These are phyloP conservation scores for Lepidurus arcticus DNA, from an alignment of 1,140 invertebrate species.

Conservation along the genomic window DNA sequence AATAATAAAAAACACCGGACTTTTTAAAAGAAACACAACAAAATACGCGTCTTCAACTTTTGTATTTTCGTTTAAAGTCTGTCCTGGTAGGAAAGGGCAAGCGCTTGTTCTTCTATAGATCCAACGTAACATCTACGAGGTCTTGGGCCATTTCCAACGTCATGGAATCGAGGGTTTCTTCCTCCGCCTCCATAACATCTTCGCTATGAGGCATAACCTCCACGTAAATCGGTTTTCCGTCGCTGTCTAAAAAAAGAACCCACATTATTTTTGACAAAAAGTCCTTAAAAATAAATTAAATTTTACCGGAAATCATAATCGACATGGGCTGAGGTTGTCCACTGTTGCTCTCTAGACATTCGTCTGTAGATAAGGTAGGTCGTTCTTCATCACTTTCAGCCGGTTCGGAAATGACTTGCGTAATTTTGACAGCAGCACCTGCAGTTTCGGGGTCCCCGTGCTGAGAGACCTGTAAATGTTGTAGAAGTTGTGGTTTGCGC, in stretches of 20 bases:
- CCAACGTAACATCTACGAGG: neutral
- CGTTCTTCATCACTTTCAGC: neutral
- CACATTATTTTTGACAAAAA: neutral
- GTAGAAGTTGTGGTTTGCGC: conserved; percentile 69
- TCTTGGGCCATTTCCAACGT: neutral
- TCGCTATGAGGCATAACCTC: neutral
- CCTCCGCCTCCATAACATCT: neutral
- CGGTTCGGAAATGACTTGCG: conserved; percentile 16
- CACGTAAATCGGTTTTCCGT: neutral
- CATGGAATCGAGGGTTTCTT: conserved; percentile 12
- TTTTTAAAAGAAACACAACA: neutral
- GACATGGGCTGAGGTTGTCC: neutral
- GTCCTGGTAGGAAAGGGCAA: neutral
- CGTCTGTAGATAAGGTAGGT: neutral
- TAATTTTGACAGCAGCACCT: conserved; percentile 30
- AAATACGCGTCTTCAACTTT: neutral
- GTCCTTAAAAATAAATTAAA: neutral
- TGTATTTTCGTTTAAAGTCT: neutral
- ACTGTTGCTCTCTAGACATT: neutral
- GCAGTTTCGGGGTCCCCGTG: conserved; percentile 45
- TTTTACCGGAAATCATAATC: neutral
- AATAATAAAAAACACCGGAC: conserved; percentile 20
- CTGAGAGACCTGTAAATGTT: conserved; percentile 65
- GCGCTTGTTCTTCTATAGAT: neutral
- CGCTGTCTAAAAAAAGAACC: neutral